phyloP scores from a whole-genome alignment of 2,113 vertebrate species.

The Pachycephala philippinensis region DNA sequence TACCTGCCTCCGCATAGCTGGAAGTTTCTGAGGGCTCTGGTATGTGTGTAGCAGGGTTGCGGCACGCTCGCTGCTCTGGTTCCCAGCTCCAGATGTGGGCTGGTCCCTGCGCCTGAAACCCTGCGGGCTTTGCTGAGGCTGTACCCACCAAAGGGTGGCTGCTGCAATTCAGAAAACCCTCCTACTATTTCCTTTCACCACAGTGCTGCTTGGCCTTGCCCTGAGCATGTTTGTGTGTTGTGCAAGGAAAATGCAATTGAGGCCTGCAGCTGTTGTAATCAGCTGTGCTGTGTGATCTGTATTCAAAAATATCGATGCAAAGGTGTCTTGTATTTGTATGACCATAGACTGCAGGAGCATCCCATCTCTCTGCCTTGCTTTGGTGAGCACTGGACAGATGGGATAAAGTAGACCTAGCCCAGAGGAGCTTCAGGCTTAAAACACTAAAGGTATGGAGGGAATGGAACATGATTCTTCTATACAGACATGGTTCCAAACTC shows the following conservation, averaged over 20 bases:
- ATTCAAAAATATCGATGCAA: neutral
- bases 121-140: neutral
- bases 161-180: neutral
- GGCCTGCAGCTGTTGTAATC: neutral
- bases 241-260: neutral
- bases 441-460: neutral
- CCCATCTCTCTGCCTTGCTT: neutral
- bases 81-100: neutral
- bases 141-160: neutral
- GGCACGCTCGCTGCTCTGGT: neutral
- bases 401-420: neutral
- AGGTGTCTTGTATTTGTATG: neutral
- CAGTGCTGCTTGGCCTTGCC: neutral
- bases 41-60: fast-evolving
- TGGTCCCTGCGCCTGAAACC: neutral
- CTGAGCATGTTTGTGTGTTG: neutral
- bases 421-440: neutral
- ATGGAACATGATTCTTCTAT: neutral
- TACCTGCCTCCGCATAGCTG: neutral
- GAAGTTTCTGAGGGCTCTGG: neutral
- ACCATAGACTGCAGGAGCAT: neutral
- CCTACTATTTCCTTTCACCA: neutral
- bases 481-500: neutral
- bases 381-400: neutral
- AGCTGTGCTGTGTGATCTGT: neutral